These are phyloP conservation scores for Corythaeola cristata DNA, from an alignment of 2,113 vertebrate genomes.

Conservation along the genomic window DNA sequence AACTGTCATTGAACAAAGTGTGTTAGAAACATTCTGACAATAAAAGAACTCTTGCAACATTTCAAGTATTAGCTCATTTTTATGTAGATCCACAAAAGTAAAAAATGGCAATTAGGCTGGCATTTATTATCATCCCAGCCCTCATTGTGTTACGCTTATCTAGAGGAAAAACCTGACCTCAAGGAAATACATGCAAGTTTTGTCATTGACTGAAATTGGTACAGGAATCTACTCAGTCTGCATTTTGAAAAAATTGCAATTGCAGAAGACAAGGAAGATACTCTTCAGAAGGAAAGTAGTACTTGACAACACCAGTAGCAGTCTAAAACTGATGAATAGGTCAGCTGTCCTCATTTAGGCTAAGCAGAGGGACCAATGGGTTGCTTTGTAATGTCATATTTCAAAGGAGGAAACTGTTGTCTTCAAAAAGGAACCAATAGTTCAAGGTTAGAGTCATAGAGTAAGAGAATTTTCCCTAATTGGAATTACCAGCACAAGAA, in stretches of 20 bases:
- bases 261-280: background rate
- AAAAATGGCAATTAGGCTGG: background rate
- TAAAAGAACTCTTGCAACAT: background rate
- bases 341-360: background rate
- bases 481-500: background rate
- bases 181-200: background rate
- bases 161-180: background rate
- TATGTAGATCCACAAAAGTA: background rate
- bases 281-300: background rate
- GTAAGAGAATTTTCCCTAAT: background rate
- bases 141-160: accelerated
- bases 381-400: background rate
- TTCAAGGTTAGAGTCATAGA: background rate
- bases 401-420: background rate
- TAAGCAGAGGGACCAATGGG: background rate
- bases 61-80: background rate
- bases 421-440: background rate
- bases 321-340: background rate
- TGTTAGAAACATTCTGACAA: background rate
- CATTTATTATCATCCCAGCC: background rate
- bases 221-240: background rate
- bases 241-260: background rate
- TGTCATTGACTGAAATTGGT: background rate
- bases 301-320: background rate
- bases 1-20: accelerated